phyloP scores from a whole-genome alignment of 2,888 invertebrate genomes.

The Callimorpha dominula region DNA sequence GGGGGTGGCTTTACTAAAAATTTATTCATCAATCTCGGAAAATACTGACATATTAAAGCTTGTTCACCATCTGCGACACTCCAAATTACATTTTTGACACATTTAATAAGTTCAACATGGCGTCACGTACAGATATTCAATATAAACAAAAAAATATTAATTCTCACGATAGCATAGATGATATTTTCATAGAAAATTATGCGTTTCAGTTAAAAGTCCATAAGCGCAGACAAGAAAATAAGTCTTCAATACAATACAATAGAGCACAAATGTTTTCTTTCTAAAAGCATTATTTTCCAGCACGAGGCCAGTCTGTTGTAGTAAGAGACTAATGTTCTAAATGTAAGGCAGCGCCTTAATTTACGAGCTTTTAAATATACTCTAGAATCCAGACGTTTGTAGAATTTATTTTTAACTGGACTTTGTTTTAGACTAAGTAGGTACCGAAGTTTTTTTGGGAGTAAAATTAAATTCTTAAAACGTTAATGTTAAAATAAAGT shows the following conservation, averaged over 20 bases:
- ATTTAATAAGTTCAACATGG: neutral
- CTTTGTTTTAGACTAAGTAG: slow-evolving; percentile 7
- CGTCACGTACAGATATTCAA: neutral
- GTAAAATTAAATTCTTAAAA: slow-evolving; percentile 20
- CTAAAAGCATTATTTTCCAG: neutral
- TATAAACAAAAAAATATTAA: neutral
- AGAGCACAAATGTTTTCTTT: neutral
- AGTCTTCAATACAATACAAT: neutral
- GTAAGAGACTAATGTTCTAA: slow-evolving; percentile 28
- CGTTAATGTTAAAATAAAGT: no score
- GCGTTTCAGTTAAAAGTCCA: neutral
- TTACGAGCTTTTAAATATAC: slow-evolving; percentile 35
- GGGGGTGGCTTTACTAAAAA: neutral
- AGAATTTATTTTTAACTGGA: slow-evolving; percentile 26
- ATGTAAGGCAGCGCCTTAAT: slow-evolving; percentile 27
- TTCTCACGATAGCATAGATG: neutral
- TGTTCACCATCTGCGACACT: neutral
- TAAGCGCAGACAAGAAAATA: neutral
- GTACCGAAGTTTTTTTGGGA: slow-evolving; percentile 18
- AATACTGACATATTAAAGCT: neutral
- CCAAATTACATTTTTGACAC: neutral
- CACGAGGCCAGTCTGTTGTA: slow-evolving; percentile 3
- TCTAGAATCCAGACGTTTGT: slow-evolving; percentile 18
- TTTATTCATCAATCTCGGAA: neutral
- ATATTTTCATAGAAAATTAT: neutral